Evolutionary conservation across 2,888 invertebrate species (phyloP).

Genomic region (Apodemia duryi): DNA sequence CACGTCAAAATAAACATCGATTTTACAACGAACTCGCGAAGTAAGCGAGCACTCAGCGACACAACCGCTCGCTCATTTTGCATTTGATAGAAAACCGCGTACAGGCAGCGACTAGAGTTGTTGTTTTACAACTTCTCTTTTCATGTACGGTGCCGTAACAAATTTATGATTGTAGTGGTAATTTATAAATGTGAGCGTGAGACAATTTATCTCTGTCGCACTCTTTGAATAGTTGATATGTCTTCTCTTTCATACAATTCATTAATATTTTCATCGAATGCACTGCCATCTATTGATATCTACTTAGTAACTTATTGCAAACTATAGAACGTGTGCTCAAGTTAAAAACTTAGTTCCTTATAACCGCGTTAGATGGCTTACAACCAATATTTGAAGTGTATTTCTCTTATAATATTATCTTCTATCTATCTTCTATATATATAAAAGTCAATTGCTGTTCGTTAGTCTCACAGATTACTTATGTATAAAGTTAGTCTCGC

Average conservation of each 20-base stretch:
- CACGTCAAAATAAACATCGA: slow-evolving; percentile 76
- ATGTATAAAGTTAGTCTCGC: no score
- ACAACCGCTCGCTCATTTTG: slow-evolving; percentile 77
- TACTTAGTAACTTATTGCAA: neutral
- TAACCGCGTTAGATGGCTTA: slow-evolving; percentile 21
- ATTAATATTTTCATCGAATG: slow-evolving; percentile 37
- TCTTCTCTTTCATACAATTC: slow-evolving; percentile 48
- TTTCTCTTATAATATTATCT: no score
- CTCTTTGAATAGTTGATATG: slow-evolving; percentile 27
- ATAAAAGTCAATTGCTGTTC: no score
- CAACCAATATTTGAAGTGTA: neutral
- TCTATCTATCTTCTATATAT: no score
- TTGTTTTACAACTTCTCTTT: slow-evolving; percentile 79
- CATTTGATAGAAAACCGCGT: slow-evolving; percentile 76
- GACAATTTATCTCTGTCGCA: slow-evolving; percentile 40
- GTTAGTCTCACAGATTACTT: no score
- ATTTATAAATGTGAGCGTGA: slow-evolving; percentile 36
- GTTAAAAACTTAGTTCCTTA: neutral
- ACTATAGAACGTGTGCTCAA: neutral
- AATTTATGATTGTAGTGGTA: slow-evolving; percentile 50
- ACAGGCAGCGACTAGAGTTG: slow-evolving; percentile 51
- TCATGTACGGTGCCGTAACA: slow-evolving; percentile 67
- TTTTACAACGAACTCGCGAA: slow-evolving; percentile 74
- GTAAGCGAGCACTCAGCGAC: slow-evolving; percentile 68
- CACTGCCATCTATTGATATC: slow-evolving; percentile 49